Conservation (phyloP, 2,888 invertebrate species). For the Campopleginae sp. region DNA sequence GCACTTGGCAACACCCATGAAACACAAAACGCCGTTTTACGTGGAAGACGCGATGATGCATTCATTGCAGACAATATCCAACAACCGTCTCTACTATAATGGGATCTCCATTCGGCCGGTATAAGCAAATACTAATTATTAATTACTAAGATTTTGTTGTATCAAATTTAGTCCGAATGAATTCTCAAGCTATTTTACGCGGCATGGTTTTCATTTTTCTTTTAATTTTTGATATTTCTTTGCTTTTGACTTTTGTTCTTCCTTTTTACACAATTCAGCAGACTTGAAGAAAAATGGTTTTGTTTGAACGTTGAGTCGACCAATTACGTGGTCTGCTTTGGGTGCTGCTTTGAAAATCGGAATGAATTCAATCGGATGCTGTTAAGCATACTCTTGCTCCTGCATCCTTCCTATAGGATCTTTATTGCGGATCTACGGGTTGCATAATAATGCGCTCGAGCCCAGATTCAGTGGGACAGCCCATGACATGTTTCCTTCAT, state of each 20-base stretch:
- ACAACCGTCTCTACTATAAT: neutral
- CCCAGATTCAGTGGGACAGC: slow-evolving; percentile 32
- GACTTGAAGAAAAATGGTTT: neutral
- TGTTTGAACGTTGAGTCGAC: neutral
- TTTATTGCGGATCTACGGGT: slow-evolving; percentile 78
- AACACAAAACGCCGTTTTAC: neutral
- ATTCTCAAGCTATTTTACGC: too few species aligned
- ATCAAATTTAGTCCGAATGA: too few species aligned
- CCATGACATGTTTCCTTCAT: slow-evolving; percentile 77
- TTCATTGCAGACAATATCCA: neutral
- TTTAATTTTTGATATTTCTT: too few species aligned
- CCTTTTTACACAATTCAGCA: neutral
- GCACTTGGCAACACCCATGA: neutral
- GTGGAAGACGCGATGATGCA: neutral
- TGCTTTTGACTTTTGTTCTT: too few species aligned
- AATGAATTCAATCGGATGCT: slow-evolving; percentile 46
- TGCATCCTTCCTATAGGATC: slow-evolving; percentile 66
- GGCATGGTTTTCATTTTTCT: too few species aligned
- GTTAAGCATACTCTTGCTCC: slow-evolving; percentile 25
- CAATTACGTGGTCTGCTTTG: neutral
- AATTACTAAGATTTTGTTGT: too few species aligned
- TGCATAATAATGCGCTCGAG: slow-evolving; percentile 77
- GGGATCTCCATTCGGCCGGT: neutral
- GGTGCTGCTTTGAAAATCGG: slow-evolving; percentile 48
- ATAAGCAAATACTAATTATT: neutral